Base-by-base conservation (phyloP, 2,113 vertebrate species). In the Chaetodon auriga region DNA sequence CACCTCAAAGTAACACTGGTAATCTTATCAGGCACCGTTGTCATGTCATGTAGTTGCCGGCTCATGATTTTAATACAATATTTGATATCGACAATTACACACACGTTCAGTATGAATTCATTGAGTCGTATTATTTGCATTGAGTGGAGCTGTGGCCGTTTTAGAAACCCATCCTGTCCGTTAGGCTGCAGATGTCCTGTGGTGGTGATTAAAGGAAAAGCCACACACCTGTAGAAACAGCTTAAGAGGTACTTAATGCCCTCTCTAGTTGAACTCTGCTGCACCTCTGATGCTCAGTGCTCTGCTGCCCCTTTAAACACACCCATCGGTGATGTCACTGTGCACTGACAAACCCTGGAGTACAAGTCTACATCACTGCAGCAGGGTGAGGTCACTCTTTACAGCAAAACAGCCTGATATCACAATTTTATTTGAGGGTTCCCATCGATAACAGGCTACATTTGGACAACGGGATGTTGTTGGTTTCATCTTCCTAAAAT, bases 61-160 rank as follows among this genome's bases (percentile, higher is more conserved):
- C 55, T 55, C 19, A 49, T 81, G 19, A 58, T 88, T 86, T 87
- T 77, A 87, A 75, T 68, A 88, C 79, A 88, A 25, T 83, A 49
- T 87, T 81, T 78, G 69, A 89, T 86, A 82, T 75, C 7, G 16
- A 71, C 51, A 43, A 60, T 60, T n/a, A 25, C 62, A 60, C 36
- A 15, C 16, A 23, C 35, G 1, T 63, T 43, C 23, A n/a, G 4
- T 53, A 55, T 78, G 63, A 63, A 30, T 72, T 16, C 21, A 78
- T 14, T 21, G 18, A 68, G 25, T 68, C 2, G 3, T 63, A 45
- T 35, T 68, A 25, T 65, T 51, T 5, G 72, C 46, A 1, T 8
- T 2, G 69, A 69, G 62, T 38, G 13, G 35, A 80, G 4, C 58
- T 58, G 61, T 36, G 19, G 43, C 70, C 41, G 38, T 61, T 65